These are phyloP conservation scores for Thaleichthys pacificus DNA, from an alignment of 2,797 vertebrate genomes.

Conservation along the genomic window DNA sequence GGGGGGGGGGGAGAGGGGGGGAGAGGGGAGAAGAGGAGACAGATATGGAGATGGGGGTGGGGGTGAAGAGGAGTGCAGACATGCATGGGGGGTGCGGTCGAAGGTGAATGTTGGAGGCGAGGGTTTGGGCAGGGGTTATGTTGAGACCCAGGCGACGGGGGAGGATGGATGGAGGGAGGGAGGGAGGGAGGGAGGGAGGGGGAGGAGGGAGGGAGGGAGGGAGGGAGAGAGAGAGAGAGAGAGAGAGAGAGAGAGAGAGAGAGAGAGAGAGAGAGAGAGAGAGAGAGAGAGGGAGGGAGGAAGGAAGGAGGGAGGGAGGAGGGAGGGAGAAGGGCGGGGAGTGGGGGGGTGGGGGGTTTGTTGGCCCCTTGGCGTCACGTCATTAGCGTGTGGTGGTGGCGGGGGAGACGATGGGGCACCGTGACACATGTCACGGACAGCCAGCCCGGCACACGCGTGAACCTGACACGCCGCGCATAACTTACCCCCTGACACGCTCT, in stretches of 20 bases:
- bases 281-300: too few species aligned
- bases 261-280: too few species aligned
- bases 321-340: slow-evolving; percentile 40
- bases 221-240: not conserved
- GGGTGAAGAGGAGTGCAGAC: too few species aligned
- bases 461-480: slow-evolving; percentile 79
- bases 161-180: too few species aligned
- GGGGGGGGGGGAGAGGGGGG: slow-evolving; percentile 44
- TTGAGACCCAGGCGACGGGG: too few species aligned
- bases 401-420: slow-evolving; percentile 69
- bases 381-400: slow-evolving; percentile 63
- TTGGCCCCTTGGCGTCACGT: slow-evolving; percentile 18
- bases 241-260: too few species aligned
- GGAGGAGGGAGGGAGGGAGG: slow-evolving; percentile 46
- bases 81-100: slow-evolving; percentile 42
- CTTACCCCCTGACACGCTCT: slow-evolving; percentile 81
- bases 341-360: slow-evolving; percentile 6
- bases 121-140: too few species aligned
- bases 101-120: slow-evolving; percentile 15
- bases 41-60: slow-evolving; percentile 4
- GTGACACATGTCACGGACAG: slow-evolving; percentile 81
- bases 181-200: too few species aligned
- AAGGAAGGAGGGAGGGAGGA: slow-evolving; percentile 41
- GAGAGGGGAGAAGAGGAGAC: slow-evolving; percentile 45
- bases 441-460: slow-evolving; percentile 73